Evolutionary conservation across 2,113 vertebrate genomes (phyloP), one percentile per base, ranked within the genome.

Genomic region (Phainopepla nitens): DNA sequence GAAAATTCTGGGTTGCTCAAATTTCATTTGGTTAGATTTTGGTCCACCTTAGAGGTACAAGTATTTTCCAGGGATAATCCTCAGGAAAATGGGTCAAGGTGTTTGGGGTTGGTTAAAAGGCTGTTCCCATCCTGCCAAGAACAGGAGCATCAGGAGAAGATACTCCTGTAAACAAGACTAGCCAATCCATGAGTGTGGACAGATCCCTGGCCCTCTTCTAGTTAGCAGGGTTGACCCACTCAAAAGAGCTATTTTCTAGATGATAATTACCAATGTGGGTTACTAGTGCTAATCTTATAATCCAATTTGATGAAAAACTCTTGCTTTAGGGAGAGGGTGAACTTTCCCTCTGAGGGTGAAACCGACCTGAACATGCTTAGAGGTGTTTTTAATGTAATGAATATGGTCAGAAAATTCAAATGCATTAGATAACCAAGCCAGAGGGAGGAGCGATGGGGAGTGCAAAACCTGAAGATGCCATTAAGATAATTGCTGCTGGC

Each of bases 201-300:
- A 66, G 31, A 57, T 68, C 41, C 9, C 7, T 76, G 68, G 1
- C 45, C 15, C 11, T 49, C 10, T 36, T 90, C 23, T 33, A 62
- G 20, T 35, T 29, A 45, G 28, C 27, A 42, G 50, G 36, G 58
- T 7, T 53, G 50, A 53, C 35, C 51, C 14, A 69, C 53, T 22
- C 61, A 41, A 44, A 88, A 70, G 50, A 87, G 19, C 36, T 81
- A 12, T 87, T 89, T 95, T 70, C 35, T 78, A 3, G 29, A 25
- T 49, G 50, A n/a, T 77, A 77, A 61, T 81, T 83, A 36, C 60
- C 35, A 62, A 14, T 51, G 51, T 81, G 42, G 29, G 64, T 91
- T 87, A 73, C 68, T 89, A 76, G 68, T 61, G 54, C 54, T 91
- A 83, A 92, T 87, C 45, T 73, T 83, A 62, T 87, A 96, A 96